Base-by-base conservation (phyloP, 2,888 invertebrate species). In the Epinotia bilunana region DNA sequence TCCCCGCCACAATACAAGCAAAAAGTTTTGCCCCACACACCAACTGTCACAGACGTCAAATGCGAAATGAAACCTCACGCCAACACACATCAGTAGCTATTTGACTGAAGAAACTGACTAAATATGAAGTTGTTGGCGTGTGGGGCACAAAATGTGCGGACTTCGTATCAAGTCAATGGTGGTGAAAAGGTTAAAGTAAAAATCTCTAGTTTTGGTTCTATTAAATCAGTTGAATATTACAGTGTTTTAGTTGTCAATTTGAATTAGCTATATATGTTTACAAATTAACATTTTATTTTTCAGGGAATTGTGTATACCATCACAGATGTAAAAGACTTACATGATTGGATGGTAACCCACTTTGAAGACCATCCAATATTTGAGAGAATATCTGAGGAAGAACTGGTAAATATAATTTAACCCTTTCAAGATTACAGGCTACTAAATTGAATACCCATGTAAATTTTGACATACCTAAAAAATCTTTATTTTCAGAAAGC, bases 341-440 rank as follows among this genome's bases (percentile, higher is more conserved):
- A 99, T 90, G 97, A 98, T 46, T 99, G 99, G 99, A 99, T 99
- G 97, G 97, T 98, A 0, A 92, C 95, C 79, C 99, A 99, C 95
- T 97, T 99, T 89, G 95, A 94, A 64, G 96, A 97, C 79, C 99
- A 99, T 95, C 98, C 98, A 16, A 93, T 99, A 71, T 99, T 99
- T 94, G 95, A 96, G 87, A 95, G 95, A 83, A 89, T 99, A 73
- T 77, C 94, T 43, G 95, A 97, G 18, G 95, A 96, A n/a, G 96
- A 98, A 86, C 93, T 97, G 92, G 98, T 98, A 94, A 84, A 85
- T 13, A n/a, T n/a, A 28, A 18, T 57, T 20, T 12, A 12, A 6
- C 9, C 11, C 18, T 3, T 9, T 6, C 20, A 53, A 53, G n/a
- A 53, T 53, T 16, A n/a, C 53, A 53, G 53, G n/a, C 39, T 39